Evolutionary conservation across 1,140 invertebrate genomes (phyloP).

Genomic region (Lucilia cuprina): DNA sequence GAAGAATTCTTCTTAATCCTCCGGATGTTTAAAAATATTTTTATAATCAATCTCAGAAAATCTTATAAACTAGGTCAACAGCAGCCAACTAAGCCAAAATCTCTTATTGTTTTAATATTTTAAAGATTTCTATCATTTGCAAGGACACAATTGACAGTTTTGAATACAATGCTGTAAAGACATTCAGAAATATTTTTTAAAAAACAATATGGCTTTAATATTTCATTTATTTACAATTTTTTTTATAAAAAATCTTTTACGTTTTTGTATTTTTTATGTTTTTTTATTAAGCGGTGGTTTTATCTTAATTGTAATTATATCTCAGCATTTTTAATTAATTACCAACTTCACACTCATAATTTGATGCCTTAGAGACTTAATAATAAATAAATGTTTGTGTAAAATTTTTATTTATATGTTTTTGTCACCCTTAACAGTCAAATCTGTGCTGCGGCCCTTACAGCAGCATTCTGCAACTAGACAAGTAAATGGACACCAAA

Average conservation of each 20-base stretch:
- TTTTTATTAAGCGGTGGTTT: neutral
- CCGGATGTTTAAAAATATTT: neutral
- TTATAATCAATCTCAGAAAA: neutral
- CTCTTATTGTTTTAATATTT: too few relatives aligned
- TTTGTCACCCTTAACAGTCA: constrained; percentile 5
- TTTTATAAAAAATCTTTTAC: neutral
- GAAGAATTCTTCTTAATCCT: neutral
- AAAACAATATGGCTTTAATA: too few relatives aligned
- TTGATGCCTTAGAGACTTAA: constrained; percentile 3
- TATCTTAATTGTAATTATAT: neutral
- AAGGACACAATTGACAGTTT: too few relatives aligned
- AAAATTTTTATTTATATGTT: neutral
- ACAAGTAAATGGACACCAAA: constrained; percentile 9
- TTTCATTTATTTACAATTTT: too few relatives aligned
- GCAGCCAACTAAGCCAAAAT: too few relatives aligned
- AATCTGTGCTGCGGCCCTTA: too few relatives aligned
- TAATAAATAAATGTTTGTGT: neutral
- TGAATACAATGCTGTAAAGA: too few relatives aligned
- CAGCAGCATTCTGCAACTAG: neutral
- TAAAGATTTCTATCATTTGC: too few relatives aligned
- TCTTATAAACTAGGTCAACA: too few relatives aligned
- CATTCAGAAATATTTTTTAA: too few relatives aligned
- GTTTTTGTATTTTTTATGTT: neutral
- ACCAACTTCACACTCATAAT: constrained; percentile 14
- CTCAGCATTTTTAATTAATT: neutral